Percentiles rank a stretch among this genome's conserved stretches.
These are phyloP conservation scores for Agrochola macilenta DNA, from an alignment of 2,888 invertebrate species.

Conservation along the genomic window DNA sequence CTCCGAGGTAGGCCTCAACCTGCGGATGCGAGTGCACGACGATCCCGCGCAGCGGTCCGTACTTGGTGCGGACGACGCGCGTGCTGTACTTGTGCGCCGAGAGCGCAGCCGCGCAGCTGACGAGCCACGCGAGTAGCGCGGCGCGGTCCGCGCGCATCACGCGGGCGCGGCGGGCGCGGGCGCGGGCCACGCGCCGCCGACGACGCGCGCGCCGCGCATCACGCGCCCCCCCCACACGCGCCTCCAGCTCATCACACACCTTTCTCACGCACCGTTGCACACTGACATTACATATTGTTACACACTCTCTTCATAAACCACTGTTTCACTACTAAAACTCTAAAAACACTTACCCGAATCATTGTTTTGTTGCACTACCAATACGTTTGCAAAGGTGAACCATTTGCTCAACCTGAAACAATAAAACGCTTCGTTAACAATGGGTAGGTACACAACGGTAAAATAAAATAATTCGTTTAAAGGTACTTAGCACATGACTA, in stretches of 20 bases:
- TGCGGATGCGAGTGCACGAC: slow-evolving; percentile 95
- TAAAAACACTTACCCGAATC: slow-evolving; percentile 81
- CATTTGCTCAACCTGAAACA: slow-evolving; percentile 83
- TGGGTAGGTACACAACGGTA: slow-evolving; percentile 24
- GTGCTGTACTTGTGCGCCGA: slow-evolving; percentile 95
- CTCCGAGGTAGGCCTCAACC: slow-evolving; percentile 97
- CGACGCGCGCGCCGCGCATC: slow-evolving; percentile 81
- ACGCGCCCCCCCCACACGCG: slow-evolving; percentile 78
- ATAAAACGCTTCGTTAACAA: slow-evolving; percentile 50
- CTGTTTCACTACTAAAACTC: slow-evolving; percentile 50
- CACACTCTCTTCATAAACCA: slow-evolving; percentile 44
- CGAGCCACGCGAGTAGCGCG: slow-evolving; percentile 90
- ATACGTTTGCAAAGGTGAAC: slow-evolving; percentile 67
- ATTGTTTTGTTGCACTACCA: slow-evolving; percentile 75
- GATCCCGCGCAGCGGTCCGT: slow-evolving; percentile 96
- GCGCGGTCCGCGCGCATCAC: slow-evolving; percentile 89
- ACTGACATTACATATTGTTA: slow-evolving; percentile 73
- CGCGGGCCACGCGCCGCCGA: slow-evolving; percentile 79
- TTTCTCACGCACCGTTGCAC: slow-evolving; percentile 82
- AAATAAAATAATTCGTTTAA: slow-evolving; percentile 58
- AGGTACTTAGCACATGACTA: slow-evolving; percentile 51
- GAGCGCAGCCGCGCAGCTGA: slow-evolving; percentile 89
- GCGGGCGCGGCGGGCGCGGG: slow-evolving; percentile 81
- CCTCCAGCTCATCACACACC: slow-evolving; percentile 79
- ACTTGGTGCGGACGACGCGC: slow-evolving; percentile 96